These are phyloP conservation scores for Melanotaenia pygmaea DNA, from an alignment of 2,797 vertebrate species.

Conservation along the genomic window DNA sequence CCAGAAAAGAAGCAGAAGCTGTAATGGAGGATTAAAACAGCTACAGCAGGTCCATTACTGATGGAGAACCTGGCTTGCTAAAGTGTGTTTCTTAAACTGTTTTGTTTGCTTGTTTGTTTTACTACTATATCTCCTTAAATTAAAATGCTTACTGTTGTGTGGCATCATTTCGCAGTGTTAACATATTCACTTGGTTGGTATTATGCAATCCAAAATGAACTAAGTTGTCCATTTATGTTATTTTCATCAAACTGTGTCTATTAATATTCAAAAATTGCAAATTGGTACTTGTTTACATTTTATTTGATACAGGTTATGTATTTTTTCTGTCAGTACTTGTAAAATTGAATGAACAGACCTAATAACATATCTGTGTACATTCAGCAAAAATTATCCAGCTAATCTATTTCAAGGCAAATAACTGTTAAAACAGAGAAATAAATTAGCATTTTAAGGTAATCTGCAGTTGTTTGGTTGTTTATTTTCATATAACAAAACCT, in stretches of 20 bases:
- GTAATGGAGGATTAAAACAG: slow-evolving; percentile 28
- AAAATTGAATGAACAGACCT: neutral
- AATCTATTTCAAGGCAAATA: neutral
- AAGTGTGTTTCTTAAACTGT: neutral
- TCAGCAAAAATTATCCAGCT: neutral
- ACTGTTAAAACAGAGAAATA: neutral
- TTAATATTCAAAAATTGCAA: neutral
- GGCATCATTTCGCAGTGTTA: neutral
- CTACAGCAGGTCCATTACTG: slow-evolving; percentile 2
- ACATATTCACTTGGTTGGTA: neutral
- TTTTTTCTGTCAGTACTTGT: neutral
- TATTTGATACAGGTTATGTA: neutral
- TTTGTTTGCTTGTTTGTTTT: neutral
- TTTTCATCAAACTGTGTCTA: neutral
- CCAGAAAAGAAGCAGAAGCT: slow-evolving; percentile 37
- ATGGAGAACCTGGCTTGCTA: neutral
- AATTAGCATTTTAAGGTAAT: neutral
- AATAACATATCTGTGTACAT: neutral
- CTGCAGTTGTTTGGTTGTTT: neutral
- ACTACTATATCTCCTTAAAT: neutral
- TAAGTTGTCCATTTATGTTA: neutral
- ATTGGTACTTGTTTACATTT: neutral
- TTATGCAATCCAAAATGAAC: neutral
- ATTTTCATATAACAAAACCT: neutral
- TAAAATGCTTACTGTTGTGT: neutral